Evolutionary conservation across 2,888 invertebrate species (phyloP).

Genomic region (Drosophila subquinaria): DNA sequence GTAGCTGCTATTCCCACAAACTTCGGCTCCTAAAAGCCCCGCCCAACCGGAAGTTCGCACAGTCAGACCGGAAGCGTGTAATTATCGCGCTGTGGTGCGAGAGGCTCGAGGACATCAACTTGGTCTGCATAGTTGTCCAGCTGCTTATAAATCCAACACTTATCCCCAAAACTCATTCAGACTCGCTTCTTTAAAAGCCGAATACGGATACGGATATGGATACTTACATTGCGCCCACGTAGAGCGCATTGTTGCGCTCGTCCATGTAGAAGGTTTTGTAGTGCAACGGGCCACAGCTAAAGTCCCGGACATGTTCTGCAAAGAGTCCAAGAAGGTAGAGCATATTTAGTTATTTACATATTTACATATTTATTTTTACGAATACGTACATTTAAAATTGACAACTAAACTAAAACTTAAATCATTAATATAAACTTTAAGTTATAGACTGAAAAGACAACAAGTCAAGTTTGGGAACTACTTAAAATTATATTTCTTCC

Average conservation of each 20-base stretch:
- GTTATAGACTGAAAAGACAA: too few species aligned
- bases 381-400: too few species aligned
- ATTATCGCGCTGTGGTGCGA: conserved; percentile 57
- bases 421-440: too few species aligned
- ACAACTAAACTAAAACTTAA: too few species aligned
- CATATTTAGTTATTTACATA: too few species aligned
- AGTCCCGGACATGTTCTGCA: conserved; percentile 97
- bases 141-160: conserved; percentile 25
- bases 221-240: conserved; percentile 98
- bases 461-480: too few species aligned
- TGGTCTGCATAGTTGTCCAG: conserved; percentile 42
- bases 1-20: conserved; percentile 23
- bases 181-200: neutral
- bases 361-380: too few species aligned
- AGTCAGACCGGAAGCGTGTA: conserved; percentile 70
- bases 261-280: conserved; percentile 97
- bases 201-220: conserved; percentile 1
- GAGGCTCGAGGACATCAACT: conserved; percentile 27
- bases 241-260: conserved; percentile 93
- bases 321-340: conserved; percentile 29
- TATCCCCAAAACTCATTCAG: conserved; percentile 17
- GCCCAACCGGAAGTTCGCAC: conserved; percentile 50
- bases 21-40: neutral
- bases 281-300: conserved; percentile 95
- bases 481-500: too few species aligned